Percentiles rank a stretch among this genome's conserved stretches.
Conservation (phyloP, 2,888 invertebrate species). For the Lordiphosa andalusiaca region DNA sequence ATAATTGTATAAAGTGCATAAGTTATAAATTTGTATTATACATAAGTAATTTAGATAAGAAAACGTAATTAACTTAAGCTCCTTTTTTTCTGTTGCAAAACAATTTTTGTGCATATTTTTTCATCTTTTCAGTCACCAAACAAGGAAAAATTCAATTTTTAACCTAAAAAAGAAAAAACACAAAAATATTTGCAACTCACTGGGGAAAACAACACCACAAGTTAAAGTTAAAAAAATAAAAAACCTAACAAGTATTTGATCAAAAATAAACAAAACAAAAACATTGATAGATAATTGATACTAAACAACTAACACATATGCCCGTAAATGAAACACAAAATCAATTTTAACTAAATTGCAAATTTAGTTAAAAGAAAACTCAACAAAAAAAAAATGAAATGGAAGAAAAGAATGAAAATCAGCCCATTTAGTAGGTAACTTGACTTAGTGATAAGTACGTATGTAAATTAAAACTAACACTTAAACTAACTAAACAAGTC, state of each 20-base stretch:
- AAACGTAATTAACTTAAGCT: constrained; percentile 15
- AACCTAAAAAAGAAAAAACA: constrained; percentile 45
- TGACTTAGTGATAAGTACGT: constrained; percentile 11
- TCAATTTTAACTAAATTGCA: constrained; percentile 63
- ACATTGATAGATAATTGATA: constrained; percentile 19
- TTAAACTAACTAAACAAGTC: constrained; percentile 16
- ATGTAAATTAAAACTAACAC: constrained; percentile 58
- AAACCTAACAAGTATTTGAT: constrained; percentile 48
- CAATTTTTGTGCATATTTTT: constrained; percentile 12
- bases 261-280: constrained; percentile 23
- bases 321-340: constrained; percentile 48
- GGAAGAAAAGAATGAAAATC: no score
- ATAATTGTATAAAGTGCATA: constrained; percentile 29
- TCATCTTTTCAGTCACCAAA: constrained; percentile 57
- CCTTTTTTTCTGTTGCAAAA: constrained; percentile 8
- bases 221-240: constrained; percentile 39
- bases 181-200: constrained; percentile 65
- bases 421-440: no score
- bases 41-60: constrained; percentile 7
- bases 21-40: background rate
- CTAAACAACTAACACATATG: constrained; percentile 26
- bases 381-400: constrained; percentile 33
- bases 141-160: constrained; percentile 53
- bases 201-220: constrained; percentile 78
- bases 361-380: constrained; percentile 62